phyloP scores from a whole-genome alignment of 1,140 invertebrate species.

The Frieseomelitta varia region DNA sequence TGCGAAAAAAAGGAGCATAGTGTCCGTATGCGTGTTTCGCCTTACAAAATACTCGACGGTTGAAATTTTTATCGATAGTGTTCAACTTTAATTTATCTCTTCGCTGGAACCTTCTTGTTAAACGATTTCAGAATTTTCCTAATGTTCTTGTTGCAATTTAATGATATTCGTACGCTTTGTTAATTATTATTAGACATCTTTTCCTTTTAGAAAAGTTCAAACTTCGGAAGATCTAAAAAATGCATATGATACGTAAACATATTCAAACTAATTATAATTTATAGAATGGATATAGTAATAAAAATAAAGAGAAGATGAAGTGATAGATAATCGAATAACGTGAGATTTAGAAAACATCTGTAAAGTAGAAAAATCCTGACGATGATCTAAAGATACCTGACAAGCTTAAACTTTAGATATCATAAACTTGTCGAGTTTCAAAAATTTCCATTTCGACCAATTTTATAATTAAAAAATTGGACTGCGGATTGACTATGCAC shows the following conservation, averaged over 20 bases:
- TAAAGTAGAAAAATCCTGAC: background rate
- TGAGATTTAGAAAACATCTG: background rate
- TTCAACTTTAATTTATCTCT: background rate
- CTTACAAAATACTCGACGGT: background rate
- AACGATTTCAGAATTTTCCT: background rate
- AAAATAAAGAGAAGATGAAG: background rate
- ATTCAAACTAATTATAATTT: no score
- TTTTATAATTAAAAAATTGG: no score
- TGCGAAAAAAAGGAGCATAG: background rate
- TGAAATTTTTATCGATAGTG: background rate
- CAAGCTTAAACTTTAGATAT: background rate
- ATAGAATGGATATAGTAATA: background rate
- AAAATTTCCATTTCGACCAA: no score
- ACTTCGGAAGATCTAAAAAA: no score
- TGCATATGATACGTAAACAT: no score
- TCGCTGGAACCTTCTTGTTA: background rate
- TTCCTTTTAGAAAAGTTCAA: no score
- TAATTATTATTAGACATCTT: background rate
- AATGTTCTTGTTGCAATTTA: background rate
- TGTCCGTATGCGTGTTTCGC: background rate
- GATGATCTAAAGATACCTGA: background rate
- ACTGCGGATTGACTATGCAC: no score
- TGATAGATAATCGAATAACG: background rate
- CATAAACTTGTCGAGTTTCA: background rate
- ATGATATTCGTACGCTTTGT: background rate